These are phyloP conservation scores for Pangasius krempfi DNA, from an alignment of 2,797 vertebrate genomes.

Conservation along the genomic window DNA sequence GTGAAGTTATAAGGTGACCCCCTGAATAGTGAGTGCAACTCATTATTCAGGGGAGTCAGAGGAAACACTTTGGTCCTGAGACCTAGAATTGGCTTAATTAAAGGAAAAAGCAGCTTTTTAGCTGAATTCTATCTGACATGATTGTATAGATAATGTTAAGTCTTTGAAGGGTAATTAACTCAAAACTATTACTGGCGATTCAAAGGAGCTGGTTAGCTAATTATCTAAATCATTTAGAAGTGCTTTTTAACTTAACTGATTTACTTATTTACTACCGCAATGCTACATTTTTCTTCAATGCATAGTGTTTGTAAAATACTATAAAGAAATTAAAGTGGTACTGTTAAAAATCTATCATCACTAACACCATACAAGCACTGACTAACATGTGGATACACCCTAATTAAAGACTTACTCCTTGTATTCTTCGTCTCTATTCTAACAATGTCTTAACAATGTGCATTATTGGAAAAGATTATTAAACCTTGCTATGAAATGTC, in stretches of 20 bases:
- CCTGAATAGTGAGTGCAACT: not conserved
- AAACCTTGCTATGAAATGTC: constrained; percentile 12
- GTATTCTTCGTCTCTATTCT: too few relatives aligned
- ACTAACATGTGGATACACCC: not conserved
- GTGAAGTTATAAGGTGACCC: too few relatives aligned
- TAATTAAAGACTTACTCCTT: not conserved
- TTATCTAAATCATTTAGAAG: not conserved
- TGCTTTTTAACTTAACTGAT: not conserved
- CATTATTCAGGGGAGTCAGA: not conserved
- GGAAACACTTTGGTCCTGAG: not conserved
- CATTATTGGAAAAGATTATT: not conserved
- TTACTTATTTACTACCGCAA: not conserved
- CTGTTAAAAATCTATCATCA: not conserved
- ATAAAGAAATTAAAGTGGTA: not conserved
- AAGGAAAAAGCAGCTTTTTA: not conserved
- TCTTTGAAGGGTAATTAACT: not conserved
- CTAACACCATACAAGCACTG: not conserved
- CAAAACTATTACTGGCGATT: not conserved
- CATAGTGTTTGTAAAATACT: not conserved
- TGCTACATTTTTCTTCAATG: not conserved
- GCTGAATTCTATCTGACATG: not conserved
- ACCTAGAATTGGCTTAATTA: not conserved
- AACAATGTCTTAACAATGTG: not conserved
- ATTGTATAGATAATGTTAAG: not conserved
- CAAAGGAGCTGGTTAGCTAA: not conserved